Conservation (phyloP, 1,140 invertebrate genomes). For the Mizuhopecten yessoensis region DNA sequence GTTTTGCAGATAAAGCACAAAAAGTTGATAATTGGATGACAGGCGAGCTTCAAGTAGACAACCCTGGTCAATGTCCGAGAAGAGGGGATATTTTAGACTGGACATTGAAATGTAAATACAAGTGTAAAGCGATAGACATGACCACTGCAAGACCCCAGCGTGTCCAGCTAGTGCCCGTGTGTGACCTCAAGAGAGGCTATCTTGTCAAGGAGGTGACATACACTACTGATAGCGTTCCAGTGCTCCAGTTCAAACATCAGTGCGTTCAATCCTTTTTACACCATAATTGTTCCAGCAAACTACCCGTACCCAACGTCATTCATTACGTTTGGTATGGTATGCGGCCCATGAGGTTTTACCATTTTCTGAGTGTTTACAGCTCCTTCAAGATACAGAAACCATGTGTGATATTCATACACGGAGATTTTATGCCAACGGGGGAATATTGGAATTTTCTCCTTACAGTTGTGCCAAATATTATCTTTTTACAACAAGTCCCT, state of each 20-base stretch:
- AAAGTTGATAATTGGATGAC: not conserved
- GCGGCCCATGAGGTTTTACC: slow-evolving; percentile 42
- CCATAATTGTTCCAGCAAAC: not conserved
- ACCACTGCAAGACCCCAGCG: not conserved
- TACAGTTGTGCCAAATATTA: slow-evolving; percentile 55
- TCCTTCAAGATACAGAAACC: slow-evolving; percentile 55
- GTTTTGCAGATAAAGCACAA: not conserved
- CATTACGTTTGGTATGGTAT: slow-evolving; percentile 54
- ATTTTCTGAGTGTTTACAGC: slow-evolving; percentile 52
- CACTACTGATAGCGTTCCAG: not conserved
- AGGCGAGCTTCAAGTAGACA: not conserved
- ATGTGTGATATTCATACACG: slow-evolving; percentile 68
- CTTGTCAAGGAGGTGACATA: not conserved
- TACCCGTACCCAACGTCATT: slow-evolving; percentile 53
- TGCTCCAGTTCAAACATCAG: not conserved
- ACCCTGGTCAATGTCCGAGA: not conserved
- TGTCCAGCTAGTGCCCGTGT: not conserved
- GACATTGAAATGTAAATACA: slow-evolving; percentile 9
- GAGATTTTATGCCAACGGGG: slow-evolving; percentile 58
- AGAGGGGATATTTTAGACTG: not conserved
- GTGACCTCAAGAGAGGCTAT: not conserved
- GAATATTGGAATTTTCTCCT: slow-evolving; percentile 60
- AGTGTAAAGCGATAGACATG: not conserved
- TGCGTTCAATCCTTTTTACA: not conserved
- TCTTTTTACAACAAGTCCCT: slow-evolving; percentile 53